Base-by-base conservation (phyloP, 2,888 invertebrate species). In the Dromius quadrimaculatus region DNA sequence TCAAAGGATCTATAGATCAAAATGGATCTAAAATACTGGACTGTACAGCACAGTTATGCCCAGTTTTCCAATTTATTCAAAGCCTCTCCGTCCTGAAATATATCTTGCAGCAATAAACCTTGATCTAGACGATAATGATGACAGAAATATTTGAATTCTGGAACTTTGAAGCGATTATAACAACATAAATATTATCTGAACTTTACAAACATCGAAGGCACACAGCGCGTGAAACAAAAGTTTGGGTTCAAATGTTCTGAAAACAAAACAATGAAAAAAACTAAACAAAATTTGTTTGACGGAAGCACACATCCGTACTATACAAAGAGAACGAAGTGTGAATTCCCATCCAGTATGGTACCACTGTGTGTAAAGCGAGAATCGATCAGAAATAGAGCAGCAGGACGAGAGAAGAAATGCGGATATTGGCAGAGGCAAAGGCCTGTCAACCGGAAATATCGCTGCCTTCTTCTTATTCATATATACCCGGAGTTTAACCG, bases 251-350 rank as follows among this genome's bases (percentile, higher is more conserved):
- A 63, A n/a, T n/a, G n/a, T n/a, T n/a, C n/a, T n/a, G n/a, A 63
- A 63, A 63, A 63, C 63, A 63, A 43, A 28, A 43, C 63, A 23
- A 15, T 45, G 43, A 45, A 63, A 63, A 63, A 63, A 63, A 63
- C 63, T 63, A 63, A 63, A 63, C 63, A 63, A 63, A 43, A 63
- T 63, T 63, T 63, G 63, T 63, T 63, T 63, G 63, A 45, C 45
- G 63, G 15, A 45, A 22, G 45, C 43, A 63, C 63, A 63, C 41
- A 43, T 43, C 45, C 43, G 23, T 32, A 23, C 15, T n/a, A 32
- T 45, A 63, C 43, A 63, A 63, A 63, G 43, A 15, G 43, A 41
- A 23, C 43, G 43, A 28, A 43, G 23, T 43, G 63, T 43, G 17
- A 54, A 54, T 54, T 54, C 50, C 23, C 50, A 54, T 15, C 50